phyloP scores from a whole-genome alignment of 2,888 invertebrate genomes.

The Tiliacea aurago region DNA sequence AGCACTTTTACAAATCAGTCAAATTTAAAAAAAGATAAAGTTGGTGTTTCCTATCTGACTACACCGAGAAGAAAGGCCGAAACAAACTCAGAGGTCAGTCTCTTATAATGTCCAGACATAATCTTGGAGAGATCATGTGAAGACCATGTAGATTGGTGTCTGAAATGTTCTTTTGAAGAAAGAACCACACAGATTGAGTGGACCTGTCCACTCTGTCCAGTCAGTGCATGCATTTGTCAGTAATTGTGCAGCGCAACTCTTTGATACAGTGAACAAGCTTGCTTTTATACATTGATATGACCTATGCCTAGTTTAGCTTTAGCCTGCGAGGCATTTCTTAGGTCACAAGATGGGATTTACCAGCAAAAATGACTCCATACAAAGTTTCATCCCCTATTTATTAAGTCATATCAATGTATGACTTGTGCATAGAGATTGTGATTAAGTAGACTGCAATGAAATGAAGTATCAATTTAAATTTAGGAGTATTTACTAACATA shows the following conservation, averaged over 20 bases:
- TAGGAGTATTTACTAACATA: conserved; percentile 75
- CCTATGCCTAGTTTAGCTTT: background rate
- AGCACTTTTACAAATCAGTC: too few relatives aligned
- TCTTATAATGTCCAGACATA: too few relatives aligned
- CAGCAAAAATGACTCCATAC: background rate
- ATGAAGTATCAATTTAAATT: background rate
- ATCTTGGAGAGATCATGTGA: too few relatives aligned
- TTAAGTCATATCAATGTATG: background rate
- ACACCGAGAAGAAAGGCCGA: too few relatives aligned
- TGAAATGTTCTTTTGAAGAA: too few relatives aligned
- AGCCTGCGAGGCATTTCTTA: background rate
- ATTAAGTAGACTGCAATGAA: background rate
- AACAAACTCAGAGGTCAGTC: too few relatives aligned
- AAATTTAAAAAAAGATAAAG: too few relatives aligned
- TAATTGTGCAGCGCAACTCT: background rate
- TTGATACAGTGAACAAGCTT: background rate
- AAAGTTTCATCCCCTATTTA: background rate
- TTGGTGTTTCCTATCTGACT: too few relatives aligned
- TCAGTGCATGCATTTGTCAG: too few relatives aligned
- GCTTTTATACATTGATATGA: background rate
- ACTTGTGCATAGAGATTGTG: background rate
- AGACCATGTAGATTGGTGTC: too few relatives aligned
- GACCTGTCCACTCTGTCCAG: too few relatives aligned
- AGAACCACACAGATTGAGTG: too few relatives aligned
- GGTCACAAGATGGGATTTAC: background rate